A percentile compares a stretch with the other conserved stretches of the same genome.
phyloP scores from a whole-genome alignment of 2,797 vertebrate species.

The Erethizon dorsatum region DNA sequence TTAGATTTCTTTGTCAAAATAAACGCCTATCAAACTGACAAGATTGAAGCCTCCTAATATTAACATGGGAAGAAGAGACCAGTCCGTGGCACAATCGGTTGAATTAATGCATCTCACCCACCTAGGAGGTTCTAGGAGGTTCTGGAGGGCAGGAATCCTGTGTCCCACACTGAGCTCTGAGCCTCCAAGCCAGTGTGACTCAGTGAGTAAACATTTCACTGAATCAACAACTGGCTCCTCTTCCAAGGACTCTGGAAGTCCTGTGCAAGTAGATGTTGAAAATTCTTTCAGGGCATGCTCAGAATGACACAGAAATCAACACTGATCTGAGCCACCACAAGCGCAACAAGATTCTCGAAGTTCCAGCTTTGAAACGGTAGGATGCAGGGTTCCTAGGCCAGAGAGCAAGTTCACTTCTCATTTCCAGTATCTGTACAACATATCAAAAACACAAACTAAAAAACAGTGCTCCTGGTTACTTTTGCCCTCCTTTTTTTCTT shows the following conservation, averaged over 20 bases:
- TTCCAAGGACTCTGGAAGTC: not conserved
- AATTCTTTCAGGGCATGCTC: not conserved
- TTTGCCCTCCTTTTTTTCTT: not conserved
- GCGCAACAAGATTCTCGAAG: not conserved
- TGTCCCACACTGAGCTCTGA: not conserved
- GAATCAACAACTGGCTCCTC: not conserved
- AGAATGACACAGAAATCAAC: not conserved
- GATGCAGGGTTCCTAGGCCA: not conserved
- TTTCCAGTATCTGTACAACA: not conserved
- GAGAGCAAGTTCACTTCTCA: not conserved
- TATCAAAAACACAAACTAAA: not conserved
- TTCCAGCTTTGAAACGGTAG: not conserved
- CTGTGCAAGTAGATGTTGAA: not conserved
- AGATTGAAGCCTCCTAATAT: not conserved
- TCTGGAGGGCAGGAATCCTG: not conserved
- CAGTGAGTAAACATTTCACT: not conserved
- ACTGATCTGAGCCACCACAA: not conserved
- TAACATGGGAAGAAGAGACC: not conserved
- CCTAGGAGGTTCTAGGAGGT: not conserved
- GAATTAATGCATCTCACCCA: not conserved
- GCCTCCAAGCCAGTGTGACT: not conserved
- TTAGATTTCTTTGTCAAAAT: slow-evolving; percentile 63
- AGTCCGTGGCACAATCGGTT: not conserved
- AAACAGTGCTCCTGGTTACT: not conserved
- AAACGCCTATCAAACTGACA: not conserved